Conservation (phyloP, 23 tunicate genomes). For the Trididemnum miniatum region DNA sequence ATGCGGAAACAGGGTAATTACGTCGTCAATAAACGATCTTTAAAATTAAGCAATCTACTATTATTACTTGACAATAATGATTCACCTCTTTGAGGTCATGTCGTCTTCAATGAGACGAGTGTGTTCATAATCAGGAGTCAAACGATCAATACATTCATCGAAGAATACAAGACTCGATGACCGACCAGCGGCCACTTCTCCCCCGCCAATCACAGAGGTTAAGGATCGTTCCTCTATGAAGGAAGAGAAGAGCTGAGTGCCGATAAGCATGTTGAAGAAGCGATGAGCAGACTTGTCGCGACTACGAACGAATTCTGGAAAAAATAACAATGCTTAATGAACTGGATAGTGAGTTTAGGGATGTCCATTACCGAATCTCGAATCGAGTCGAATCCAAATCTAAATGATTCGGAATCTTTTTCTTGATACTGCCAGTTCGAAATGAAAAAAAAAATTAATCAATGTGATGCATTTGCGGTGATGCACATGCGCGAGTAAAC, state of each 20-base stretch:
- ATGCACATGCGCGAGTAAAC: too few relatives aligned
- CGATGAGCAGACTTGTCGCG: slow-evolving; percentile 79
- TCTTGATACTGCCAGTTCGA: too few relatives aligned
- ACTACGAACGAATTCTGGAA: slow-evolving; percentile 68
- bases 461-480: too few relatives aligned
- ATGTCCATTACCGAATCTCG: too few relatives aligned
- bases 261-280: slow-evolving; percentile 47
- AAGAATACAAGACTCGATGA: slow-evolving; percentile 89
- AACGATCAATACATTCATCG: slow-evolving; percentile 90
- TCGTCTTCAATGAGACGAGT: slow-evolving; percentile 77
- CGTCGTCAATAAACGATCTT: too few relatives aligned
- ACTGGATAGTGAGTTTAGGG: slow-evolving; percentile 80
- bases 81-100: slow-evolving; percentile 76
- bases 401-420: too few relatives aligned
- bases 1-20: too few relatives aligned
- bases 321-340: slow-evolving; percentile 77
- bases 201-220: slow-evolving; percentile 65
- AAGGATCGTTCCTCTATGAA: slow-evolving; percentile 82
- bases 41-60: too few relatives aligned
- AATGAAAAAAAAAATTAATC: too few relatives aligned
- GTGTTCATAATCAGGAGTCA: slow-evolving; percentile 60
- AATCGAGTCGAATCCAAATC: too few relatives aligned
- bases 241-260: slow-evolving; percentile 79
- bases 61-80: too few relatives aligned
- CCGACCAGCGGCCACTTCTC: slow-evolving; percentile 59